phyloP scores from a whole-genome alignment of 1,140 invertebrate species.

The roundworm (Caenorhabditis elegans) region DNA sequence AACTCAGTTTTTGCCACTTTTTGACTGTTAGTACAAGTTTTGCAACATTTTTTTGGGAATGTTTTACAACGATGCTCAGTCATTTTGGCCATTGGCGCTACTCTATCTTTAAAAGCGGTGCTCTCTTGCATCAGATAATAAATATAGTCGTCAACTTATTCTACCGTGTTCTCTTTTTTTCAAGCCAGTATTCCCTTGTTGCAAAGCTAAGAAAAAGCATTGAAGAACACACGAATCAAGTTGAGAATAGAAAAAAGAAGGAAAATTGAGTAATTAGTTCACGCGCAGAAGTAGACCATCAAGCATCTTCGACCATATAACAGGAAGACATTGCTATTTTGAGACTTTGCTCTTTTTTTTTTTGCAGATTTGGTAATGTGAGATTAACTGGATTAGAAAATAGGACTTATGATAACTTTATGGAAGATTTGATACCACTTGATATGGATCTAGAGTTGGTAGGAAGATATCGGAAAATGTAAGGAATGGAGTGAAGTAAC shows the following conservation, averaged over 20 bases:
- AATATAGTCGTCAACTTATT: no score
- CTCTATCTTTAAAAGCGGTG: no score
- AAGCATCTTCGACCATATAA: not conserved
- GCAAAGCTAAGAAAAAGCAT: not conserved
- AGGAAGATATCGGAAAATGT: no score
- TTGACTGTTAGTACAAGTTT: no score
- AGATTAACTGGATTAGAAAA: not conserved
- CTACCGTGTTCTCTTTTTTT: not conserved
- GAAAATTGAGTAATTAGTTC: constrained; percentile 18
- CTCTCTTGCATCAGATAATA: no score
- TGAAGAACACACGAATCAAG: constrained; percentile 10
- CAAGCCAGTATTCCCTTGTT: not conserved
- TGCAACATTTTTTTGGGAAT: no score
- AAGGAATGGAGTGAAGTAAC: no score
- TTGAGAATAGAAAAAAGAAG: not conserved
- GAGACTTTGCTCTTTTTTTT: not conserved
- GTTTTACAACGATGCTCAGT: no score
- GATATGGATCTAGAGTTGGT: no score
- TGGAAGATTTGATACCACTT: not conserved
- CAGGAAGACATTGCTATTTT: not conserved
- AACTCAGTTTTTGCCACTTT: no score
- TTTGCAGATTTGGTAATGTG: not conserved
- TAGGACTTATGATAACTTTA: not conserved
- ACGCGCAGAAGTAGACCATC: not conserved
- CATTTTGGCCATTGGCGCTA: no score